A percentile compares a stretch with the other conserved stretches of the same genome.
Conservation (phyloP, 2,113 vertebrate genomes). For the Theristicus caerulescens region DNA sequence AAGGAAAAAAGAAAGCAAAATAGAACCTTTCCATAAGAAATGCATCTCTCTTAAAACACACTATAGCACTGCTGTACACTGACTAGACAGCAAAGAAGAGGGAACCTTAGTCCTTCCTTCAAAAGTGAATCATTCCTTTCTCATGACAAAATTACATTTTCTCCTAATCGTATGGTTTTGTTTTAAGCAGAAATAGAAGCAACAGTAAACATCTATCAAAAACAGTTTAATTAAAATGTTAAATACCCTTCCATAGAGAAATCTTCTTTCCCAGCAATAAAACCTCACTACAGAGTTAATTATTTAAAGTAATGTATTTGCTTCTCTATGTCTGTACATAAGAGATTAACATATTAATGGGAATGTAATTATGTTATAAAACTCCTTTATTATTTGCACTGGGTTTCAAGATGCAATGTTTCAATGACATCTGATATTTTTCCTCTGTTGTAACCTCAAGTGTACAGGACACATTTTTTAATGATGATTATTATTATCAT, state of each 20-base stretch:
- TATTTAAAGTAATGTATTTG: conserved; percentile 69
- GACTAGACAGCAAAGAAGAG: not conserved
- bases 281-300: conserved; percentile 66
- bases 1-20: not conserved
- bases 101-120: not conserved
- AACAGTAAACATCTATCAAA: conserved; percentile 62
- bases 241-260: conserved; percentile 44
- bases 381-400: conserved; percentile 35
- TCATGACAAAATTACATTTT: not conserved
- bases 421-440: conserved; percentile 5
- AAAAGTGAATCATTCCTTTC: not conserved
- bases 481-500: not conserved
- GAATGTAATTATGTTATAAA: conserved; percentile 62
- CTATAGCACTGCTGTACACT: not conserved
- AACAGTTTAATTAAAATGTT: conserved; percentile 73
- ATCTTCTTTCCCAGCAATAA: conserved; percentile 38
- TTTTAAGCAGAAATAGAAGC: conserved; percentile 40
- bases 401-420: conserved; percentile 10
- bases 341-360: conserved; percentile 71
- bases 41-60: not conserved
- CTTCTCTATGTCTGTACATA: conserved; percentile 20
- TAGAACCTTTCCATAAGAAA: not conserved
- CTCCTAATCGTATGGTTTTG: not conserved
- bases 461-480: not conserved
- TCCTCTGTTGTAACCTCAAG: not conserved